Percentiles rank a stretch among this genome's conserved stretches.
Evolutionary conservation across 1,140 invertebrate genomes (phyloP).

Genomic region (Dreissena polymorpha): DNA sequence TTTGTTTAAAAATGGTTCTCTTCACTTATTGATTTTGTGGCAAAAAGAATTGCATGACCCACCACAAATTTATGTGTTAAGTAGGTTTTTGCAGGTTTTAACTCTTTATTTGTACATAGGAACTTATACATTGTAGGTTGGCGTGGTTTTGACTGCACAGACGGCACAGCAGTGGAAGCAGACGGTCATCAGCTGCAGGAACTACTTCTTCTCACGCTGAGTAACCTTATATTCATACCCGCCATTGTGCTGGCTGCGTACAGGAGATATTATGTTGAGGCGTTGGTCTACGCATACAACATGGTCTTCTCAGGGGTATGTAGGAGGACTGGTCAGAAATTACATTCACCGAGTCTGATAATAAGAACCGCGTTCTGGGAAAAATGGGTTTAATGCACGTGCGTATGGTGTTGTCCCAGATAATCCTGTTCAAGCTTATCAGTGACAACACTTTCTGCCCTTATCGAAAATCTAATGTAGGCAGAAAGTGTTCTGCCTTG

Average conservation of each 20-base stretch:
- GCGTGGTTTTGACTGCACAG: constrained; percentile 91
- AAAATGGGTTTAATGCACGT: no score
- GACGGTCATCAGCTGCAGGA: constrained; percentile 85
- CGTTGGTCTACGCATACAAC: constrained; percentile 89
- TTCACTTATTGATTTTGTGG: no score
- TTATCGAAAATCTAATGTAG: no score
- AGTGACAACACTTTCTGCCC: no score
- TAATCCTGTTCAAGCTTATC: not conserved
- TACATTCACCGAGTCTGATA: no score
- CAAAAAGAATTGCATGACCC: no score
- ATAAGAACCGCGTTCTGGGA: not conserved
- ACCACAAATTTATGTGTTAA: no score
- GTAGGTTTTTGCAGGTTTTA: no score
- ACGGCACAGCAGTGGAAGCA: constrained; percentile 87
- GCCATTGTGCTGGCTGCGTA: constrained; percentile 88
- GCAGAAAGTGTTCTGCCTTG: no score
- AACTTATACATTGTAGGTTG: constrained; percentile 80
- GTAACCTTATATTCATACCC: constrained; percentile 91
- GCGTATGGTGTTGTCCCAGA: no score
- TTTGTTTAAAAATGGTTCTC: no score
- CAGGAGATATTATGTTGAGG: constrained; percentile 89
- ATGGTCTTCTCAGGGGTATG: constrained; percentile 91
- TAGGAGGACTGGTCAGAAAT: not conserved
- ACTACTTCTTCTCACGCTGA: constrained; percentile 89
- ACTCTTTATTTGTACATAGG: no score